These are phyloP conservation scores for Monopterus albus DNA, from an alignment of 2,113 vertebrate species.

Conservation along the genomic window DNA sequence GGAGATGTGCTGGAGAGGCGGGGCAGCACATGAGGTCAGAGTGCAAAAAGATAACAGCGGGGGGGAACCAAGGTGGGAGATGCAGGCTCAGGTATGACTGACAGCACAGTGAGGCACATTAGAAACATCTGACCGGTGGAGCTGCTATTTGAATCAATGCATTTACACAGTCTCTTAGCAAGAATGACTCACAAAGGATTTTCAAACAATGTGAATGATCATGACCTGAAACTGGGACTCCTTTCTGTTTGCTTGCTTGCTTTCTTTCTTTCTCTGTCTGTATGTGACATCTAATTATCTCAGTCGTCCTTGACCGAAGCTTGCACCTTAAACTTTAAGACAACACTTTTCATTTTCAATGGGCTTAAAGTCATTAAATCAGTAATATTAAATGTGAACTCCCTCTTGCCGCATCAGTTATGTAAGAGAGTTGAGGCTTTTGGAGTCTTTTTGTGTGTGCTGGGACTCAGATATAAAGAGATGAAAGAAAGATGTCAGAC, in stretches of 20 bases:
- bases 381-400: conserved; percentile 50
- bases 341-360: neutral
- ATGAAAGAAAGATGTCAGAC: conserved; percentile 61
- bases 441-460: neutral
- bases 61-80: neutral
- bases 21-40: neutral
- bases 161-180: conserved; percentile 10
- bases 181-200: neutral
- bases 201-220: neutral
- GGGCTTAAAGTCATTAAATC: conserved; percentile 32
- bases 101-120: neutral
- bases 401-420: conserved; percentile 26
- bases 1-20: too few species aligned
- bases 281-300: neutral
- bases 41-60: neutral
- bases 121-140: too few species aligned
- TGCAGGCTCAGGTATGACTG: neutral
- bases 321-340: neutral
- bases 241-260: too few species aligned
- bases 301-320: neutral
- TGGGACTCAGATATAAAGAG: conserved; percentile 26
- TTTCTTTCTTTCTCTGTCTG: too few species aligned
- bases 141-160: neutral
- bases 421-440: conserved; percentile 6
- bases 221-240: conserved; percentile 11